These are phyloP conservation scores for Apocheima hispidaria DNA, from an alignment of 2,888 invertebrate genomes.

Conservation along the genomic window DNA sequence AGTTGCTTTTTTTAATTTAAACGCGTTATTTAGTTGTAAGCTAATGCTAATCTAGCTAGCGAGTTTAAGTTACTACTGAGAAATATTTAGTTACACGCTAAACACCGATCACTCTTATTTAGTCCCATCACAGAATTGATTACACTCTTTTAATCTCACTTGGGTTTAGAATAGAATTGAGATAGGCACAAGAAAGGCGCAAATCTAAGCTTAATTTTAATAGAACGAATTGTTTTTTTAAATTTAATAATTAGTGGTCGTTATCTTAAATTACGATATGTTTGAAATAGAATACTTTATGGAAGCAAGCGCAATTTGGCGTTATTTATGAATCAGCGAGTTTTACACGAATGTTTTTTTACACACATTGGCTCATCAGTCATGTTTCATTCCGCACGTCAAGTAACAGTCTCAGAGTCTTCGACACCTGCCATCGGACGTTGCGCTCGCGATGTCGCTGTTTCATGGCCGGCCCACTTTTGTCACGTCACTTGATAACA, in stretches of 20 bases:
- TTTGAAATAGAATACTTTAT: constrained; percentile 76
- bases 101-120: constrained; percentile 67
- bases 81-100: constrained; percentile 64
- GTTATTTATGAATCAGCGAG: constrained; percentile 57
- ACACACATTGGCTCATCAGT: constrained; percentile 58
- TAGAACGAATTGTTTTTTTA: constrained; percentile 67
- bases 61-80: constrained; percentile 47
- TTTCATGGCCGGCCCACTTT: constrained; percentile 85
- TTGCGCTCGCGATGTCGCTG: constrained; percentile 71
- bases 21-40: constrained; percentile 47
- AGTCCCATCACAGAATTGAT: constrained; percentile 76
- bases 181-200: constrained; percentile 84
- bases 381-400: constrained; percentile 83
- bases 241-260: constrained; percentile 64
- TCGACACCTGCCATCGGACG: constrained; percentile 81
- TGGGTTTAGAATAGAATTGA: constrained; percentile 74
- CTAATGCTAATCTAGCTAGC: constrained; percentile 62
- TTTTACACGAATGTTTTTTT: constrained; percentile 46
- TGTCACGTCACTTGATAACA: constrained; percentile 78
- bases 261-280: constrained; percentile 80
- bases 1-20: constrained; percentile 39
- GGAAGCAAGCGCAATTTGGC: constrained; percentile 86
- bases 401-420: constrained; percentile 82
- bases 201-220: constrained; percentile 63
- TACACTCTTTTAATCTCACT: constrained; percentile 69